A percentile compares a stretch with the other conserved stretches of the same genome.
Conservation (phyloP, 2,113 vertebrate genomes). For the Megaptera novaeangliae region DNA sequence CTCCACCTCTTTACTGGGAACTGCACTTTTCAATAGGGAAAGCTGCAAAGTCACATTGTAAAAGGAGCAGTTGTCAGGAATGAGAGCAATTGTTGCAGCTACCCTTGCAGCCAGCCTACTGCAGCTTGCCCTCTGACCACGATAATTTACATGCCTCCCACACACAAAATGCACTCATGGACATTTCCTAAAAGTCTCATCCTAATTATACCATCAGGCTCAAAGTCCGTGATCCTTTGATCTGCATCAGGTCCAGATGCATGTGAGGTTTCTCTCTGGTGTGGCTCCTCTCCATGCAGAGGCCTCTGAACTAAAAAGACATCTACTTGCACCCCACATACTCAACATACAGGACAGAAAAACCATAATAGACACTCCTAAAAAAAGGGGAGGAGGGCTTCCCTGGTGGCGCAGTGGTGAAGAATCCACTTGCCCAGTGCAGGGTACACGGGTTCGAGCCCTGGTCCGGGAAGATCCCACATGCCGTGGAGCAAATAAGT, state of each 20-base stretch:
- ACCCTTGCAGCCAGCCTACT: neutral
- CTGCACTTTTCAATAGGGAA: neutral
- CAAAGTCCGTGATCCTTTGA: neutral
- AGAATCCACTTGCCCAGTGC: too few relatives aligned
- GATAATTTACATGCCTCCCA: neutral
- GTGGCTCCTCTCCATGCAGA: neutral
- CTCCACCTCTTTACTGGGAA: neutral
- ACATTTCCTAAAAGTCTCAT: neutral
- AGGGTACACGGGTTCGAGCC: too few relatives aligned
- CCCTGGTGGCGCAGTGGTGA: too few relatives aligned
- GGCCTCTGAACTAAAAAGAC: neutral
- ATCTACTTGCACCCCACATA: neutral
- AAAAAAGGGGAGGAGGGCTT: neutral
- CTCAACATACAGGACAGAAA: neutral
- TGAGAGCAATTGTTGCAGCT: neutral
- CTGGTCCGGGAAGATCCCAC: too few relatives aligned
- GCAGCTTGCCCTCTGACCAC: neutral
- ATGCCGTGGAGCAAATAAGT: too few relatives aligned
- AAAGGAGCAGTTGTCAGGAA: neutral
- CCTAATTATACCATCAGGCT: neutral
- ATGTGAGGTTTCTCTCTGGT: neutral
- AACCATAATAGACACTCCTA: neutral
- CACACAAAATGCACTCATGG: neutral
- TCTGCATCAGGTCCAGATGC: neutral
- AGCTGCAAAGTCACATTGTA: neutral